Evolutionary conservation across 2,113 vertebrate species (phyloP).

Genomic region (Rhynchomys soricoides): DNA sequence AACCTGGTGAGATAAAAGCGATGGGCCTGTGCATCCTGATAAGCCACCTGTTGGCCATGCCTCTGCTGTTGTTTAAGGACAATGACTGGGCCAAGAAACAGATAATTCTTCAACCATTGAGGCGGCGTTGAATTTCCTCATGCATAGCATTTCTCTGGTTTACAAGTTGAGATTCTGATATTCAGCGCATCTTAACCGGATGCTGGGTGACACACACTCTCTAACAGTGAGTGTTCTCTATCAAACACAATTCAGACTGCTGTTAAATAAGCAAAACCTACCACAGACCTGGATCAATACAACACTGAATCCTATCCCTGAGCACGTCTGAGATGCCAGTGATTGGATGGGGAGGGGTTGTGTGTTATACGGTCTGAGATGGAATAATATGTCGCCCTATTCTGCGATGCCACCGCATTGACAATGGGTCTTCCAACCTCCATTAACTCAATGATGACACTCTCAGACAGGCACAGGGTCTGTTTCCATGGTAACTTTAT

Average conservation of each 20-base stretch:
- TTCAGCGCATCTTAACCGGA: not conserved
- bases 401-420: not conserved
- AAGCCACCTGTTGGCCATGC: not conserved
- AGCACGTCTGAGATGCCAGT: not conserved
- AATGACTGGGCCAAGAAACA: not conserved
- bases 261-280: not conserved
- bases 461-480: not conserved
- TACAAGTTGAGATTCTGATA: not conserved
- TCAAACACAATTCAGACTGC: not conserved
- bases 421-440: not conserved
- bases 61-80: not conserved
- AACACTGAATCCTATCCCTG: not conserved
- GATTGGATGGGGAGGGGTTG: fast-evolving
- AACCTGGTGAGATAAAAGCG: not conserved
- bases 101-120: not conserved
- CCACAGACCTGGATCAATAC: not conserved
- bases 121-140: not conserved
- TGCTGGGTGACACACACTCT: not conserved
- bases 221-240: not conserved
- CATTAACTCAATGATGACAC: too few species aligned
- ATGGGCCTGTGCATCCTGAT: not conserved
- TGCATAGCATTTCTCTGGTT: not conserved
- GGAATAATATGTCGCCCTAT: too few species aligned
- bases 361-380: too few species aligned
- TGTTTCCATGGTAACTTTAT: not conserved